Percentiles rank a stretch among this genome's conserved stretches.
Evolutionary conservation across 2,888 invertebrate species (phyloP).

Genomic region (Tinea semifulvella): DNA sequence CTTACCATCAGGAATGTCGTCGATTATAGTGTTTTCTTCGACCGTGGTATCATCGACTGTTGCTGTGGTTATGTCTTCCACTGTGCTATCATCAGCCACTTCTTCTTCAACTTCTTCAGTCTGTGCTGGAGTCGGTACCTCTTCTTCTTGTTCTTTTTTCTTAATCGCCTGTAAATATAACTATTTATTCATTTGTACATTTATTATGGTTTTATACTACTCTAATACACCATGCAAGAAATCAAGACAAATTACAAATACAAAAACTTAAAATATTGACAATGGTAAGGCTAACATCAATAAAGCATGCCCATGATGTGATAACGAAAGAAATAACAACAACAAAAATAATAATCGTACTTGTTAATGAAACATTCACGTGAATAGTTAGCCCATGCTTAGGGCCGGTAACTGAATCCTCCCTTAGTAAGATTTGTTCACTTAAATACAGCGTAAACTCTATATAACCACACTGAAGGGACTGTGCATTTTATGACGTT

Average conservation of each 20-base stretch:
- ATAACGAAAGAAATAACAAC: constrained; percentile 29
- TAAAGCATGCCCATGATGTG: constrained; percentile 20
- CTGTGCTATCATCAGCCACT: constrained; percentile 19
- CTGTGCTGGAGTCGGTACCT: constrained; percentile 30
- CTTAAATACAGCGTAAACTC: too few species aligned
- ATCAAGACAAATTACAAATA: constrained; percentile 5
- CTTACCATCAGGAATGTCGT: constrained; percentile 38
- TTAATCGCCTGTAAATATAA: constrained; percentile 61
- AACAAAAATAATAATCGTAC: constrained; percentile 10
- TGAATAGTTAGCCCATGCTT: too few species aligned
- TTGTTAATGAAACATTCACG: constrained; percentile 1
- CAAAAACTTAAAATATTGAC: background rate
- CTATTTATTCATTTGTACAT: too few species aligned
- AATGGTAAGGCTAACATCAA: constrained; percentile 27
- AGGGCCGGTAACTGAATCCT: too few species aligned
- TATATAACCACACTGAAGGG: too few species aligned
- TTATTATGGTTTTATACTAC: too few species aligned
- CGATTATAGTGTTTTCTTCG: constrained; percentile 4
- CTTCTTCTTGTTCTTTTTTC: constrained; percentile 51
- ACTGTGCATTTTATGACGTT: too few species aligned
- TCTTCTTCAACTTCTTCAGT: constrained; percentile 52
- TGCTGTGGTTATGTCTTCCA: constrained; percentile 1
- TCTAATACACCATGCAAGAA: too few species aligned
- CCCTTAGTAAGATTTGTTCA: too few species aligned
- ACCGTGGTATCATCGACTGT: background rate